These are phyloP conservation scores for Rhinichthys osculus DNA, from an alignment of 2,797 vertebrate genomes.

Conservation along the genomic window DNA sequence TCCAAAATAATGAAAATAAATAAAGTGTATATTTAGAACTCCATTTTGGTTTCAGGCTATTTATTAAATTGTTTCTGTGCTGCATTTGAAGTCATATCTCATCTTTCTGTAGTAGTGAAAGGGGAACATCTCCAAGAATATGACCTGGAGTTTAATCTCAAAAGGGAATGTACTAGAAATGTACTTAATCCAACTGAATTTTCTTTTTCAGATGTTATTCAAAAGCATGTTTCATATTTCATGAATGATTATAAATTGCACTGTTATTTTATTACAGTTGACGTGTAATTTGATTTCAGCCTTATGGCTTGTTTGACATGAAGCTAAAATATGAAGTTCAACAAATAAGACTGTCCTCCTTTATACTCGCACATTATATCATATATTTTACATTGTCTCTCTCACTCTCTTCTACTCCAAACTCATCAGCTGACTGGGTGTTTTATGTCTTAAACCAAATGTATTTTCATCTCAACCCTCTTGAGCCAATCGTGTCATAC, in stretches of 20 bases:
- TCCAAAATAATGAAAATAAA: conserved; percentile 18
- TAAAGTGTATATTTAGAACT: conserved; percentile 1
- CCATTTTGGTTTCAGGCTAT: conserved; percentile 31
- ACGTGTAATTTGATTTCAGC: conserved; percentile 3
- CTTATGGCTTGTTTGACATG: no score
- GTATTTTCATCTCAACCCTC: background rate
- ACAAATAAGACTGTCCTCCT: no score
- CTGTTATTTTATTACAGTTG: background rate
- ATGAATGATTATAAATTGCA: background rate
- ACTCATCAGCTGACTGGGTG: no score
- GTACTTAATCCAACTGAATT: conserved; percentile 18
- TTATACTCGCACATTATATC: no score
- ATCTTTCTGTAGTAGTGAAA: background rate
- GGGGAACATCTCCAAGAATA: conserved; percentile 14
- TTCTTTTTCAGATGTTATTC: conserved; percentile 22
- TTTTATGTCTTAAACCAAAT: no score
- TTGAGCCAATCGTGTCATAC: no score
- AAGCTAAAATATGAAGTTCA: no score
- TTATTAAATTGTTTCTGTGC: conserved; percentile 25
- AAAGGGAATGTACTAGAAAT: conserved; percentile 22
- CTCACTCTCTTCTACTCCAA: no score
- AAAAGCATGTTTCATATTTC: background rate
- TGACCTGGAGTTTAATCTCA: background rate
- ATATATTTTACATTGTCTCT: background rate
- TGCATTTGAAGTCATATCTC: background rate